Percentiles rank a stretch among this genome's conserved stretches.
Conservation (phyloP, 2,888 invertebrate species). For the Sesamia inferens region DNA sequence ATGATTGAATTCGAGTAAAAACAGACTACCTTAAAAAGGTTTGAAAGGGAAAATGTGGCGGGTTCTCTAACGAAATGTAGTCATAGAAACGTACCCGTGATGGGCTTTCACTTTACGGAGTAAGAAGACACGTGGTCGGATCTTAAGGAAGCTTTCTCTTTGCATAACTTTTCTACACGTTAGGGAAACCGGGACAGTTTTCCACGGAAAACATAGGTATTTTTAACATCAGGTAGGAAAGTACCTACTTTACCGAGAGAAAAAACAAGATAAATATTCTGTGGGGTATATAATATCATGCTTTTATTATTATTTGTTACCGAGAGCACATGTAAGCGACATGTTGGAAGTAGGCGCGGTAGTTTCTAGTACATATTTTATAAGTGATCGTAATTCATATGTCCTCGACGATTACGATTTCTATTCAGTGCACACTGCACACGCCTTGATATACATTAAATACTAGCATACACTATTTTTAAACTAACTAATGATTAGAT, state of each 20-base stretch:
- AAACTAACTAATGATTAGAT: not conserved
- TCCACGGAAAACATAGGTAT: slow-evolving; percentile 31
- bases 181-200: slow-evolving; percentile 19
- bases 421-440: slow-evolving; percentile 27
- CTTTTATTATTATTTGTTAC: not conserved
- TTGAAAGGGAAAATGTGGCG: slow-evolving; percentile 26
- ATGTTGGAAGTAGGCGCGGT: slow-evolving; percentile 15
- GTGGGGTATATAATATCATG: not conserved
- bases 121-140: slow-evolving; percentile 45
- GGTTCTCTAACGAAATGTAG: slow-evolving; percentile 29
- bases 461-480: not conserved
- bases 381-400: slow-evolving; percentile 55
- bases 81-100: slow-evolving; percentile 34
- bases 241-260: slow-evolving; percentile 1
- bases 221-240: slow-evolving; percentile 21
- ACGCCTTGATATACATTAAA: slow-evolving; percentile 8
- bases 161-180: slow-evolving; percentile 50
- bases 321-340: slow-evolving; percentile 7
- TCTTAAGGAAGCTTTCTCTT: slow-evolving; percentile 44
- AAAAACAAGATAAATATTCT: slow-evolving; percentile 4
- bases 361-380: slow-evolving; percentile 45
- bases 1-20: slow-evolving; percentile 15
- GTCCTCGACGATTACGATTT: slow-evolving; percentile 57
- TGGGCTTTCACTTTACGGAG: slow-evolving; percentile 36
- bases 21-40: slow-evolving; percentile 14